These are phyloP conservation scores for Chaetodon auriga DNA, from an alignment of 2,113 vertebrate species.

Conservation along the genomic window DNA sequence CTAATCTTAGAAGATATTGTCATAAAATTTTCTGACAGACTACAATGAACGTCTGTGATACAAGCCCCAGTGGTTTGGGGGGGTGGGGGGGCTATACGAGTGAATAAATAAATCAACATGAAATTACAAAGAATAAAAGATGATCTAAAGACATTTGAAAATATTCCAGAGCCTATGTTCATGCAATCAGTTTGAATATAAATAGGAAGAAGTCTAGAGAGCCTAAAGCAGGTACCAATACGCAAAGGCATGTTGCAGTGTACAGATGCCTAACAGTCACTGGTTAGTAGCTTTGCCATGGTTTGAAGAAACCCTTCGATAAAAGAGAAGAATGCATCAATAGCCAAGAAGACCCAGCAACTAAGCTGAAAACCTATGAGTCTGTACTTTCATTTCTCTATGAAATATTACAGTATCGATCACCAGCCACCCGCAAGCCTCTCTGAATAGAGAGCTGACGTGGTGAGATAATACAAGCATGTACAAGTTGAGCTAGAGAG, in stretches of 20 bases:
- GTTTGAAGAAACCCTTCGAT: slow-evolving; percentile 58
- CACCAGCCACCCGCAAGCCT: slow-evolving; percentile 51
- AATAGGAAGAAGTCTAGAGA: slow-evolving; percentile 74
- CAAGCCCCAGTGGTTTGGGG: slow-evolving; percentile 50
- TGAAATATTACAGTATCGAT: slow-evolving; percentile 69
- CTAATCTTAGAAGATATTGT: background rate
- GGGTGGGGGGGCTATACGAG: slow-evolving; percentile 50
- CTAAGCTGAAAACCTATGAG: slow-evolving; percentile 46
- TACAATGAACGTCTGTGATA: slow-evolving; percentile 41
- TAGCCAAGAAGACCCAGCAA: slow-evolving; percentile 51
- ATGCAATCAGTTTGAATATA: slow-evolving; percentile 73
- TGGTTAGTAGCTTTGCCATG: slow-evolving; percentile 69
- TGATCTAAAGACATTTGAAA: slow-evolving; percentile 52
- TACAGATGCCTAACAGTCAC: slow-evolving; percentile 75
- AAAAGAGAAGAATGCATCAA: slow-evolving; percentile 21
- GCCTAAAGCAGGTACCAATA: slow-evolving; percentile 73
- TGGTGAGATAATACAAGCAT: slow-evolving; percentile 52
- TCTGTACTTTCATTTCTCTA: slow-evolving; percentile 54
- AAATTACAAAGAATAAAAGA: slow-evolving; percentile 55
- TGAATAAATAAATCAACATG: slow-evolving; percentile 84
- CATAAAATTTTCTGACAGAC: background rate
- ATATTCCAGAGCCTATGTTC: slow-evolving; percentile 65
- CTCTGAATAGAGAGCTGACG: slow-evolving; percentile 1
- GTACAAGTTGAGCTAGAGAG: slow-evolving; percentile 55
- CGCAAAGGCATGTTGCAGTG: slow-evolving; percentile 69